Evolutionary conservation across 2,888 invertebrate genomes (phyloP).

Genomic region (Flexamia atlantica): DNA sequence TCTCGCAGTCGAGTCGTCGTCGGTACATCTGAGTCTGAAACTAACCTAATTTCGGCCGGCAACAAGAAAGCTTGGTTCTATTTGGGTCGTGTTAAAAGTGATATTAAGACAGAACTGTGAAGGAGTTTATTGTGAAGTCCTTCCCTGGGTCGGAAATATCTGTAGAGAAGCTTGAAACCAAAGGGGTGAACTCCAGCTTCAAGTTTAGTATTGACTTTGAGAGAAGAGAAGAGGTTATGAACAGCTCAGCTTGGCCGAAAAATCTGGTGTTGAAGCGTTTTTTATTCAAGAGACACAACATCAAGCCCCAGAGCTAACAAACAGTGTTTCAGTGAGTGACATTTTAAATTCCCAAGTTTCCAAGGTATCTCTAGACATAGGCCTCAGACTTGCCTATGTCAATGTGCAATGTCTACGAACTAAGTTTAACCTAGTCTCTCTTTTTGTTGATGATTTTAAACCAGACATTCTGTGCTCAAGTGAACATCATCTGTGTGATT

Average conservation of each 20-base stretch:
- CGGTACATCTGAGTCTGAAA: not conserved
- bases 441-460: not conserved
- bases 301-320: no score
- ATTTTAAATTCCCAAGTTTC: no score
- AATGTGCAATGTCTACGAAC: not conserved
- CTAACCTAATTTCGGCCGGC: not conserved
- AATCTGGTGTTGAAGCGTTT: conserved; percentile 42
- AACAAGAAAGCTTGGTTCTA: conserved; percentile 40
- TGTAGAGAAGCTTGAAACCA: conserved; percentile 30
- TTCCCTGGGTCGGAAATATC: not conserved
- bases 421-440: not conserved
- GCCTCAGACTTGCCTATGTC: not conserved
- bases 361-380: no score
- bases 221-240: not conserved
- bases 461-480: not conserved
- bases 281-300: not conserved
- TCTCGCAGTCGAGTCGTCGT: not conserved
- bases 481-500: not conserved
- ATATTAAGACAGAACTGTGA: not conserved
- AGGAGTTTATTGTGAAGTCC: not conserved
- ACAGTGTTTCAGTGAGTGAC: no score
- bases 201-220: conserved; percentile 43
- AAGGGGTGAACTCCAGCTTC: conserved; percentile 28
- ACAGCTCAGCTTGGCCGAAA: conserved; percentile 40
- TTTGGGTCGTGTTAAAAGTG: conserved; percentile 7